Base-by-base conservation (phyloP, 2,888 invertebrate species). In the Mactromeris polynyma region DNA sequence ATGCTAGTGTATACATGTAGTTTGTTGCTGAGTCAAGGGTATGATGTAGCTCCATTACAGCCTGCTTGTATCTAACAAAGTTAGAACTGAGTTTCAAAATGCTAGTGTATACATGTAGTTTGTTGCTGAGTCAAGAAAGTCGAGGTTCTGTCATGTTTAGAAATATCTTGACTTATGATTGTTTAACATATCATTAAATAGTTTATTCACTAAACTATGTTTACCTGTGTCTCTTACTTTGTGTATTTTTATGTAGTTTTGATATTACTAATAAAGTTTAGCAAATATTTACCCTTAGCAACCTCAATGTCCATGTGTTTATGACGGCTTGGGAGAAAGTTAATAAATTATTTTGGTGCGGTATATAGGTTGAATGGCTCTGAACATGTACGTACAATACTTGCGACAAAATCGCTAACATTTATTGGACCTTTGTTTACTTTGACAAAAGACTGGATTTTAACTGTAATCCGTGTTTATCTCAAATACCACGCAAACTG, bases 271-370 rank as follows among this genome's bases (percentile, higher is more conserved):
- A 87, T 87, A 87, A 83, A 83, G 51, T 54, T 40, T 84, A 31
- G 89, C 58, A 86, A 89, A 89, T 89, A 89, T 89, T 89, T 89
- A 83, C 81, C 38, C 86, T 69, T 85, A 69, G 88, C 82, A 88
- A 89, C 83, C 69, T 79, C 73, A 58, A 77, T 83, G 86, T 86
- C 86, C 77, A 80, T 38, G 83, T 81, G 86, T 86, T 86, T 89
- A 89, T 86, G 86, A 89, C 86, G 33, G 81, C 69, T 77, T 51
- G 42, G 89, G 36, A 73, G 73, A 88, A 89, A 83, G 86, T 89
- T 89, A 86, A 89, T 89, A 89, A 89, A 86, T 83, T 83, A 86
- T 86, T 81, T 54, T 73, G 36, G 73, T 36, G 81, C 51, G 40
- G 19, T 42, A 51, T 81, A 33, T n/a, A 79, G 79, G 40, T 38